Percentiles rank a stretch among this genome's conserved stretches.
phyloP scores from a whole-genome alignment of 2,797 vertebrate species.

The Sebastes iracundus region DNA sequence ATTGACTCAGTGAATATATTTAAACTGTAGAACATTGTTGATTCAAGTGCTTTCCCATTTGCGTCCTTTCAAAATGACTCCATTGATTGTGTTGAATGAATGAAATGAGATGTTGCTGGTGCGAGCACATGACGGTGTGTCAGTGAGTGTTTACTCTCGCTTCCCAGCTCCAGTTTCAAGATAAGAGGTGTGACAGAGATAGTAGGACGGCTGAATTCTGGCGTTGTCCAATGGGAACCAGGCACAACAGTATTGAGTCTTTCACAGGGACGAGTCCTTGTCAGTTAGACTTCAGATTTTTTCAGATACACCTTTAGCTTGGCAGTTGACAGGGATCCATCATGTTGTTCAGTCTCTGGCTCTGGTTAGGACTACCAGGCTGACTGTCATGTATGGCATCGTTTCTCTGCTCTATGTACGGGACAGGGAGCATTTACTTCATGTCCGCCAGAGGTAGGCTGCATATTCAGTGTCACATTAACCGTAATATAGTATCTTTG shows the following conservation, averaged over 20 bases:
- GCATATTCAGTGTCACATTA: not conserved
- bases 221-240: slow-evolving; percentile 12
- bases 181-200: slow-evolving; percentile 34
- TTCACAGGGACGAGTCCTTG: not conserved
- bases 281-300: not conserved
- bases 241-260: not conserved
- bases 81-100: not conserved
- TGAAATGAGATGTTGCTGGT: not conserved
- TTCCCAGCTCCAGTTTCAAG: slow-evolving; percentile 53
- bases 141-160: slow-evolving; percentile 12
- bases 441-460: slow-evolving; percentile 88
- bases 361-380: slow-evolving; percentile 45
- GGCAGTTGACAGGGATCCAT: not conserved
- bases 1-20: not conserved
- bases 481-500: not conserved
- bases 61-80: not conserved
- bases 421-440: slow-evolving; percentile 82
- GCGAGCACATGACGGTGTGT: not conserved
- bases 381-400: slow-evolving; percentile 84
- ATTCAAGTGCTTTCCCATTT: not conserved
- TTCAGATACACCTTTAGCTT: not conserved
- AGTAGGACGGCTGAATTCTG: slow-evolving; percentile 3
- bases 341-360: slow-evolving; percentile 26
- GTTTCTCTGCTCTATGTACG: slow-evolving; percentile 75
- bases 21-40: not conserved